Evolutionary conservation across 1,140 invertebrate species (phyloP), one percentile per base, ranked within the genome.

Genomic region (Brachionus paranguensis): DNA sequence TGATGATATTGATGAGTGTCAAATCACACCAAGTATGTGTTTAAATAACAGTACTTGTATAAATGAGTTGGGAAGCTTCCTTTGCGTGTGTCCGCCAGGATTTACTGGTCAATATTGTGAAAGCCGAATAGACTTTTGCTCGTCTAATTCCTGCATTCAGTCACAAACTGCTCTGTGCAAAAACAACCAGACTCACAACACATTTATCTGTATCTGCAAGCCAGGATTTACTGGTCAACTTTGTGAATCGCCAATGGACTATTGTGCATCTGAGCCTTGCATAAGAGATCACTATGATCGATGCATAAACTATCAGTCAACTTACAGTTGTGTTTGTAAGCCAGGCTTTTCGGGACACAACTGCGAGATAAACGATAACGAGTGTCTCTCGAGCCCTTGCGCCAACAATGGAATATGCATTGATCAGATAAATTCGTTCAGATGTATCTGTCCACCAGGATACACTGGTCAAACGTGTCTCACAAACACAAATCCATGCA

Each of bases 331-430:
- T 55, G 64, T 72, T 72, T 79, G 78, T 84, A 33, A 33, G 4
- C 43, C 84, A 45, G 78, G 65, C 10, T 86, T 85, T 55, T 24
- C 55, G n/a, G 87, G 86, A 3, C 84, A 24, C 5, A 85, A 85
- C 14, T 89, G 88, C 86, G 88, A 88, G 81, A 86, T 88, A 10
- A 86, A 89, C 43, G 41, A 83, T 96, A 96, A 72, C 92, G 92
- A 84, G 91, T 98, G 96, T 88, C 94, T 96, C 87, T 95, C 93
- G 27, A 78, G 92, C 55, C 94, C 94, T 0, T 97, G 95, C 88
- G 89, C 92, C 37, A 95, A 96, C 88, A 93, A 93, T 33, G 95
- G 94, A 29, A 93, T 92, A 7, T 97, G 95, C 89, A 93, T 96
- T 11, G 91, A 88, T 91, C 55, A 93, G 14, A 78, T 78, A 5